Base-by-base conservation (phyloP, 2,113 vertebrate species). In the Sorex araneus region DNA sequence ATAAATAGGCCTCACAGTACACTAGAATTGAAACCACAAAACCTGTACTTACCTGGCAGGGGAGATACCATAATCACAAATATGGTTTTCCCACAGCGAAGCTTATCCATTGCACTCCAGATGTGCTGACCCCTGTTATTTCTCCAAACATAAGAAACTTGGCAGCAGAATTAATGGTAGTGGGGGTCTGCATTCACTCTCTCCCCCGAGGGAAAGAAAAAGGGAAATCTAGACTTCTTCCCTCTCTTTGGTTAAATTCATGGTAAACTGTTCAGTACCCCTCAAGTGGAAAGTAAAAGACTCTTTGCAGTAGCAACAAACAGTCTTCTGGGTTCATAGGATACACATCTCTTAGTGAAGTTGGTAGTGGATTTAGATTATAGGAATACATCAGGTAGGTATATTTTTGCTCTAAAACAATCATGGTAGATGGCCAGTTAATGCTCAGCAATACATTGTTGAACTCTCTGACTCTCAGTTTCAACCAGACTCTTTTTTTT, bases 1-100 rank as follows among this genome's bases (percentile, higher is more conserved):
- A 67, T 36, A 95, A 43, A 75, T 67, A 71, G 78, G 30, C 21
- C 36, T 94, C 32, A 74, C 3, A 73, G 9, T 66, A 50, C 6
- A 11, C 36, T 54, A 90, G 50, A 90, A 88, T 63, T 27, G 54
- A 43, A 90, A 66, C 47, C 8, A 63, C 70, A 95, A 94, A 87
- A 63, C 43, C 90, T 84, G 64, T 40, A 50, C 47, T 50, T 50
- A 50, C 47, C 13, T 50, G 47, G 47, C 47, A 50, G 47, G 13
- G 47, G 47, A 50, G 47, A 5, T 50, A 50, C 47, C 47, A 50
- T 50, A 13, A 13, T 50, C 47, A 50, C 47, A 50, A 50, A 13
- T 40, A 67, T 16, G 75, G 36, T 91, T 90, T n/a, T 45, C 16
- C 69, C 11, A 10, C 6, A 13, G 47, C 9, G 47, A 50, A 12